Evolutionary conservation across 2,888 invertebrate genomes (phyloP).

Genomic region (Dioctria rufipes): DNA sequence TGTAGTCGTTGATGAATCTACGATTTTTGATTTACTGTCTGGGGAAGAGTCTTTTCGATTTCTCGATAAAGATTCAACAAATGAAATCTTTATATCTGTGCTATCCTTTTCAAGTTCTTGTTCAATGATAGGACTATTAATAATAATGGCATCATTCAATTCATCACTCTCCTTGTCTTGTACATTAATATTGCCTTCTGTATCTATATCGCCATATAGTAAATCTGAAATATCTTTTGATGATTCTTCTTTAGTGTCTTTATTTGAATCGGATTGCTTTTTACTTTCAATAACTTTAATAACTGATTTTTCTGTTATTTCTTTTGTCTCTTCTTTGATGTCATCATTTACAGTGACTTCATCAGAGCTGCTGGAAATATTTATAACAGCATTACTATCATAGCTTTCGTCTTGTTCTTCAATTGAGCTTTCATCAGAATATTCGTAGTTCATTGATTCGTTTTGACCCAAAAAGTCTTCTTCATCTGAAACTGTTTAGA

Average conservation of each 20-base stretch:
- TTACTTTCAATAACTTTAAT: too few relatives aligned
- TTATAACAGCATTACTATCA: conserved; percentile 40
- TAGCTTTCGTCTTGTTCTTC: conserved; percentile 53
- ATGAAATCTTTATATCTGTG: not conserved
- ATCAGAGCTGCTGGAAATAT: conserved; percentile 47
- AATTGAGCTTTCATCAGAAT: conserved; percentile 45
- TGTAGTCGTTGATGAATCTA: not conserved
- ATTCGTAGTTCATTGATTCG: conserved; percentile 27
- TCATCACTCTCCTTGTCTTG: conserved; percentile 1
- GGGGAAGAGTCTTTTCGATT: not conserved
- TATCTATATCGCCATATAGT: conserved; percentile 42
- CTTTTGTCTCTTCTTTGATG: not conserved
- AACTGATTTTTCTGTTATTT: not conserved
- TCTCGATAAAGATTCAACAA: too few relatives aligned
- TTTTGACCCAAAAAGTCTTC: conserved; percentile 11
- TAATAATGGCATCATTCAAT: conserved; percentile 1
- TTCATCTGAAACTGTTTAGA: conserved; percentile 34
- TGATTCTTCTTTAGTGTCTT: not conserved
- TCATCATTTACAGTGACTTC: not conserved
- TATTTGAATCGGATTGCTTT: not conserved
- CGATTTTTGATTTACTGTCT: not conserved
- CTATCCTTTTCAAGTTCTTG: not conserved
- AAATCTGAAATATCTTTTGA: conserved; percentile 33
- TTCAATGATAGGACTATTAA: not conserved
- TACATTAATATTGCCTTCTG: not conserved